These are phyloP conservation scores for Echinarachnius parma DNA, from an alignment of 53 echinoderm and acorn worm species.

Conservation along the genomic window DNA sequence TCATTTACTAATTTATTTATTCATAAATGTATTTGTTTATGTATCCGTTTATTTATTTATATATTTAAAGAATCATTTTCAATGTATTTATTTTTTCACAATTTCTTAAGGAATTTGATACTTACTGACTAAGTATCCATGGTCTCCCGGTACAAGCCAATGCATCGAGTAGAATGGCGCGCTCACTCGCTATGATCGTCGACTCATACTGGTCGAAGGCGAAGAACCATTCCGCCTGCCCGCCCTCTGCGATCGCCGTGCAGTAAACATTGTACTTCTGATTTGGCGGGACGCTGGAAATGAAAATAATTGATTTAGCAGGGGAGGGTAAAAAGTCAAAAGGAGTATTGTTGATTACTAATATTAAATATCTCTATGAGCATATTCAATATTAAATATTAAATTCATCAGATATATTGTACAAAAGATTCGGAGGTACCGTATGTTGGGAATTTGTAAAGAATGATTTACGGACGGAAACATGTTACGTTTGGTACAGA, in stretches of 20 bases:
- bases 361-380: not conserved
- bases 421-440: too few species aligned
- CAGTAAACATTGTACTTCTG: constrained; percentile 60
- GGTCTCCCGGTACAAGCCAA: constrained; percentile 49
- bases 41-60: too few species aligned
- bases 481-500: too few species aligned
- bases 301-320: not conserved
- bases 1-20: too few species aligned
- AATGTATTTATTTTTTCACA: not conserved
- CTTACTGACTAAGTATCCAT: constrained; percentile 67
- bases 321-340: too few species aligned
- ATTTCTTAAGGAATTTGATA: not conserved
- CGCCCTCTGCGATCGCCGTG: constrained; percentile 57
- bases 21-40: too few species aligned
- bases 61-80: too few species aligned
- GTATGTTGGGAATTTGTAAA: too few species aligned
- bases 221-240: constrained; percentile 65
- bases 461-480: too few species aligned
- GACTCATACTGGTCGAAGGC: constrained; percentile 52
- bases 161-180: constrained; percentile 31
- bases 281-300: constrained; percentile 35
- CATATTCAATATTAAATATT: too few species aligned
- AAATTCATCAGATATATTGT: too few species aligned
- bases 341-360: not conserved
- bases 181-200: constrained; percentile 38